Conservation (phyloP, 1,140 invertebrate species). For the Gonatopus flavifemur region DNA sequence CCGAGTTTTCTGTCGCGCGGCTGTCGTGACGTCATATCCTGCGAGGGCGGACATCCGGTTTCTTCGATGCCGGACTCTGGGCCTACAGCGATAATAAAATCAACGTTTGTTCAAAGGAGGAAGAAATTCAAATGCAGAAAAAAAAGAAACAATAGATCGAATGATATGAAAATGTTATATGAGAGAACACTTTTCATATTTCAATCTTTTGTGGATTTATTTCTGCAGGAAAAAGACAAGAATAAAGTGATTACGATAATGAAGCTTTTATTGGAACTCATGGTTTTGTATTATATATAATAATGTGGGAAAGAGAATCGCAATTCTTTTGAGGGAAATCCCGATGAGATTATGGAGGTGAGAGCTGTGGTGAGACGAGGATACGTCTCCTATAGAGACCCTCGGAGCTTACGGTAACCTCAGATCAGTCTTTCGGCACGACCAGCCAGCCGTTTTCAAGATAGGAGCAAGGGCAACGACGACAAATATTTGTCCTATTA, state of each 20-base stretch:
- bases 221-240: not conserved
- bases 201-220: too few relatives aligned
- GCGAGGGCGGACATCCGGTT: conserved; percentile 52
- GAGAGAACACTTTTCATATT: too few relatives aligned
- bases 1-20: conserved; percentile 21
- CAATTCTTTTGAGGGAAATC: conserved; percentile 1
- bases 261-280: conserved; percentile 11
- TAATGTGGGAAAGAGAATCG: too few relatives aligned
- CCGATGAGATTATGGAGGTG: conserved; percentile 8
- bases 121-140: conserved; percentile 5
- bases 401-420: not conserved
- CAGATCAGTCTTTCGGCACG: not conserved
- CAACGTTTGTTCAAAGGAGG: conserved; percentile 38
- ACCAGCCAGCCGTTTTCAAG: not conserved
- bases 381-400: not conserved
- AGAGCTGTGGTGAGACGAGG: not conserved
- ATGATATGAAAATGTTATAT: too few relatives aligned
- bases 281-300: conserved; percentile 14
- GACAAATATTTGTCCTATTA: conserved; percentile 44
- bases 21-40: conserved; percentile 54
- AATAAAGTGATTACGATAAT: not conserved
- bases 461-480: not conserved
- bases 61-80: conserved; percentile 46
- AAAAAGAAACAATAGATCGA: too few relatives aligned
- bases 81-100: conserved; percentile 47